Evolutionary conservation across 2,888 invertebrate genomes (phyloP), one percentile per base, ranked within the genome.

Genomic region (Athrips mouffetella): DNA sequence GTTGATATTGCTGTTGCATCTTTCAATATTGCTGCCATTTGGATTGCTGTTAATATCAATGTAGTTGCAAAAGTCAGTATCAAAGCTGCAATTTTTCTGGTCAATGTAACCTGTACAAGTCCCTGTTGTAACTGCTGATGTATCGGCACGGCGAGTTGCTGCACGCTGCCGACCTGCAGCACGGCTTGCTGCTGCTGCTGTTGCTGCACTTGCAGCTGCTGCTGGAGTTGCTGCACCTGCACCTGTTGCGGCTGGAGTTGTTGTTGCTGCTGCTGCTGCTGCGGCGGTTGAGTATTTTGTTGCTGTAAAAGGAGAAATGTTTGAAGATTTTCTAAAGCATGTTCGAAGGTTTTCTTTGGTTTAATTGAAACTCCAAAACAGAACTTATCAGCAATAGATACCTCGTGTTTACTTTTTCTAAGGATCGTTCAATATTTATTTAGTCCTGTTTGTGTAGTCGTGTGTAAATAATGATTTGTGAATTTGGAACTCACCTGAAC

Each of bases 101-200:
- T n/a, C n/a, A n/a, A n/a, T 27, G n/a, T 23, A 54, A 80, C 80
- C 75, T 83, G 80, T 25, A 84, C 82, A 47, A 81, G 69, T 11
- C 74, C 78, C 51, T 80, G 82, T 49, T 75, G 80, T 49, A 80
- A 61, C 48, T 81, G 80, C 48, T 79, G 82, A 53, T 84, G 85
- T 55, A 85, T 71, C 1, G 85, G 86, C 59, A 87, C 74, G 0
- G 83, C 70, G 1, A 87, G 74, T 55, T 87, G 88, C 55, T 84
- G 87, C 62, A 89, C 80, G 53, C 78, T 73, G 62, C 83, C 81
- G 47, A 87, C 86, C 52, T 85, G 84, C 69, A 86, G 51, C 70
- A 85, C 80, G 2, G 76, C 78, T 54, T 82, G 84, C 56, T 83
- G 86, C 60, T 73, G 66, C 56, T 72, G 60, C 51, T 77, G 76